Percentiles rank a stretch among this genome's conserved stretches.
Conservation (phyloP, 2,113 vertebrate species). For the Patagioenas fasciata region DNA sequence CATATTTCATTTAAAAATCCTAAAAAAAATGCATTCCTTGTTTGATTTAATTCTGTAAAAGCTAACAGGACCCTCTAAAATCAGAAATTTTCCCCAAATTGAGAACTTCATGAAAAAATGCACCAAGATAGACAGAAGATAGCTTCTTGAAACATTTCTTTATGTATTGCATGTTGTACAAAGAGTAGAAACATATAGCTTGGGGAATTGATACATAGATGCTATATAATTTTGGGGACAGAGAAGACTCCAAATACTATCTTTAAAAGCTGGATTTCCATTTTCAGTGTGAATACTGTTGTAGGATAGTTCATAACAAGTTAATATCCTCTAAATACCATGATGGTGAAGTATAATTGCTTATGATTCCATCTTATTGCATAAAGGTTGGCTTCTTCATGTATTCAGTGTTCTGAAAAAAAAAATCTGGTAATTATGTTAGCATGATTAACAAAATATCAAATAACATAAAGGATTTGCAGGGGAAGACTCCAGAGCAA, state of each 20-base stretch:
- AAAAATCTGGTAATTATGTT: background rate
- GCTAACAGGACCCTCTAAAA: background rate
- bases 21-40: background rate
- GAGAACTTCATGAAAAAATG: background rate
- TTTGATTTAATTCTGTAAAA: background rate
- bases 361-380: background rate
- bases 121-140: background rate
- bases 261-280: background rate
- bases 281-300: background rate
- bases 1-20: background rate
- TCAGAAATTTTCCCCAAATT: background rate
- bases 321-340: background rate
- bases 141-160: background rate
- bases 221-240: background rate
- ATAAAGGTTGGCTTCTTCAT: background rate
- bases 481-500: background rate
- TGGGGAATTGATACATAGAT: background rate
- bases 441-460: background rate
- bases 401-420: background rate
- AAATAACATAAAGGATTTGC: background rate
- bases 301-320: background rate
- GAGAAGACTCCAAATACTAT: background rate
- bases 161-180: background rate
- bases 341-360: background rate
- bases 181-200: background rate